Percentiles rank a stretch among this genome's conserved stretches.
phyloP scores from a whole-genome alignment of 1,140 invertebrate species.

The Stegodyphus dumicola region DNA sequence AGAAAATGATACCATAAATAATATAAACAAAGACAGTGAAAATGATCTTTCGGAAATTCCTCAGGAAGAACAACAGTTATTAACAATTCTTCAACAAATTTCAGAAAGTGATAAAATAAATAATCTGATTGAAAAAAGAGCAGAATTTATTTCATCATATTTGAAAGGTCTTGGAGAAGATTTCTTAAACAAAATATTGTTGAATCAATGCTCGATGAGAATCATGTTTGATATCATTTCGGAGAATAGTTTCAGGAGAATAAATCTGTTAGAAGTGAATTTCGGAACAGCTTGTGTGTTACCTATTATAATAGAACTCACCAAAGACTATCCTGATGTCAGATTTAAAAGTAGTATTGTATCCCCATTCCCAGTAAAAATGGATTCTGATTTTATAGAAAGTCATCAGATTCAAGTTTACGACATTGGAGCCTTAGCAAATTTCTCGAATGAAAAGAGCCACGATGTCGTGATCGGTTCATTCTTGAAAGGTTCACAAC shows the following conservation, averaged over 20 bases:
- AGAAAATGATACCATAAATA: neutral
- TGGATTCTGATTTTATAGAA: neutral
- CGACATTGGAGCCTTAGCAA: neutral
- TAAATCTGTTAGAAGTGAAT: conserved; percentile 50
- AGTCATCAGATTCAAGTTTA: neutral
- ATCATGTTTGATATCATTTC: conserved; percentile 57
- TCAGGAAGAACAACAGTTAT: neutral
- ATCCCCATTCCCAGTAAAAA: neutral
- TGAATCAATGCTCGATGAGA: conserved; percentile 32
- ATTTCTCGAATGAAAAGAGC: neutral
- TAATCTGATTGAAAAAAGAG: conserved; percentile 1
- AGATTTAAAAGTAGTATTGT: conserved; percentile 37
- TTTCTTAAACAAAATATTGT: conserved; percentile 7
- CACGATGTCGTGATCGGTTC: conserved; percentile 36
- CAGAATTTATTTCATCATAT: neutral
- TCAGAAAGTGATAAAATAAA: neutral
- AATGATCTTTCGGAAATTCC: neutral
- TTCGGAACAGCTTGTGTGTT: neutral
- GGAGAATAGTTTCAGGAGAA: conserved; percentile 55
- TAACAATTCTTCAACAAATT: neutral
- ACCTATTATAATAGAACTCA: neutral
- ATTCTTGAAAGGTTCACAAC: neutral
- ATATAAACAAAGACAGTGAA: neutral
- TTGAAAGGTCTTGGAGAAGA: neutral
- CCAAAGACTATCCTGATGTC: conserved; percentile 19